Evolutionary conservation across 2,888 invertebrate genomes (phyloP).

Genomic region (Sepiola atlantica): DNA sequence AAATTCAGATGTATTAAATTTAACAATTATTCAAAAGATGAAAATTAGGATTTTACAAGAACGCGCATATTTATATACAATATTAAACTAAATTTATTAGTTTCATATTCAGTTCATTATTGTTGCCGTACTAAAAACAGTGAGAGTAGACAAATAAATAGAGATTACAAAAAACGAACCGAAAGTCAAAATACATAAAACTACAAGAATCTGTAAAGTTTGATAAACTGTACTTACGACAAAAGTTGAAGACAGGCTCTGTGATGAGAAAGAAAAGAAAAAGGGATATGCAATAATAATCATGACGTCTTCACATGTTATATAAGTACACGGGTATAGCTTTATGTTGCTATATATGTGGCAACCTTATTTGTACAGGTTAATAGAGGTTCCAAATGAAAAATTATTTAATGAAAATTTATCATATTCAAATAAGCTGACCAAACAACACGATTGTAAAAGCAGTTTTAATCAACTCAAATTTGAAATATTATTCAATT

Average conservation of each 20-base stretch:
- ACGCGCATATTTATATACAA: too few relatives aligned
- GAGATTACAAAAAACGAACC: neutral
- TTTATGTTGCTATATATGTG: neutral
- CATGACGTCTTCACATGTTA: neutral
- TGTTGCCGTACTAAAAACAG: neutral
- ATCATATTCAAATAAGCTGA: neutral
- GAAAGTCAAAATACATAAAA: slow-evolving; percentile 32
- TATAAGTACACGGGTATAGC: neutral
- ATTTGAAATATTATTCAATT: neutral
- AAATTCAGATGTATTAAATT: neutral
- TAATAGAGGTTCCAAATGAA: neutral
- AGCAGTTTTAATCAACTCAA: neutral
- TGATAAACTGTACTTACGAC: slow-evolving; percentile 46
- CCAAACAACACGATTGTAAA: neutral
- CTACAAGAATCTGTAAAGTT: slow-evolving; percentile 32
- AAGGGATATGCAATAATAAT: slow-evolving; percentile 16
- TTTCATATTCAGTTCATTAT: neutral
- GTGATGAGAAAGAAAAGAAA: slow-evolving; percentile 39
- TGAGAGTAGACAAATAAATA: neutral
- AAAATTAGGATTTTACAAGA: neutral
- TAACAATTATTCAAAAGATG: neutral
- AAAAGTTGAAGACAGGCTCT: slow-evolving; percentile 46
- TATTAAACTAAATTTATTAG: neutral
- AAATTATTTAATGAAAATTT: neutral
- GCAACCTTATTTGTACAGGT: neutral